Conservation (phyloP, 2,113 vertebrate species). For the Morone chrysops region DNA sequence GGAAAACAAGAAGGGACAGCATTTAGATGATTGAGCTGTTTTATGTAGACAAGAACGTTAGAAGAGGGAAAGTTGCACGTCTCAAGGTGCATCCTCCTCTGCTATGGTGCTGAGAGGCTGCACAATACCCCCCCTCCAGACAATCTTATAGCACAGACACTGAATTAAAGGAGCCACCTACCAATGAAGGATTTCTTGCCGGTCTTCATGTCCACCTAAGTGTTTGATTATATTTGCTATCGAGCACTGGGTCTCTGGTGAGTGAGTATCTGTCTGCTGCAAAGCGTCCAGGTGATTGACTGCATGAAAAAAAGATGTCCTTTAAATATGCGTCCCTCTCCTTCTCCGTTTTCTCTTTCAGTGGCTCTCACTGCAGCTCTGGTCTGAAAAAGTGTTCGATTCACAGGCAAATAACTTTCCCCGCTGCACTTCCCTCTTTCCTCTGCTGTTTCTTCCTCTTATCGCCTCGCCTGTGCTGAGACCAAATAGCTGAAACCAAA, state of each 20-base stretch:
- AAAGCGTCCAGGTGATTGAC: constrained; percentile 53
- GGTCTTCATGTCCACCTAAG: constrained; percentile 77
- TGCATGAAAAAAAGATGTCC: constrained; percentile 38
- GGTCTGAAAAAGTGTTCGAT: constrained; percentile 47
- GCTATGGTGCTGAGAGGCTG: constrained; percentile 21
- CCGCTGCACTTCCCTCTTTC: constrained; percentile 46
- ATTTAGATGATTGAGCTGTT: not conserved
- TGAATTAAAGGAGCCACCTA: constrained; percentile 61
- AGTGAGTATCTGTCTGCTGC: constrained; percentile 46
- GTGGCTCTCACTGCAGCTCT: constrained; percentile 46
- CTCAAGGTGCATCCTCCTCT: constrained; percentile 21
- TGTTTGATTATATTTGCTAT: constrained; percentile 10
- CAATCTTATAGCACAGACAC: constrained; percentile 19
- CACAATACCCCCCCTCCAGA: not conserved
- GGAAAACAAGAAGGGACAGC: not conserved
- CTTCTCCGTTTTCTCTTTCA: constrained; percentile 20
- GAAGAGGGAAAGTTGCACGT: constrained; percentile 37
- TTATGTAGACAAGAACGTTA: not conserved
- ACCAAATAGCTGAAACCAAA: constrained; percentile 66
- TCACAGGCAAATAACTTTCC: constrained; percentile 62
- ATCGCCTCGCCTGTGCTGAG: constrained; percentile 14
- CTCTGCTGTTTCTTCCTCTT: constrained; percentile 54
- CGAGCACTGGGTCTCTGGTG: constrained; percentile 22
- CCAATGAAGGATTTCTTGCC: constrained; percentile 84
- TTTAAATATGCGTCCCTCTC: constrained; percentile 34